Evolutionary conservation across 2,888 invertebrate species (phyloP), one percentile per base, ranked within the genome.

Genomic region (Lycia hirtaria): DNA sequence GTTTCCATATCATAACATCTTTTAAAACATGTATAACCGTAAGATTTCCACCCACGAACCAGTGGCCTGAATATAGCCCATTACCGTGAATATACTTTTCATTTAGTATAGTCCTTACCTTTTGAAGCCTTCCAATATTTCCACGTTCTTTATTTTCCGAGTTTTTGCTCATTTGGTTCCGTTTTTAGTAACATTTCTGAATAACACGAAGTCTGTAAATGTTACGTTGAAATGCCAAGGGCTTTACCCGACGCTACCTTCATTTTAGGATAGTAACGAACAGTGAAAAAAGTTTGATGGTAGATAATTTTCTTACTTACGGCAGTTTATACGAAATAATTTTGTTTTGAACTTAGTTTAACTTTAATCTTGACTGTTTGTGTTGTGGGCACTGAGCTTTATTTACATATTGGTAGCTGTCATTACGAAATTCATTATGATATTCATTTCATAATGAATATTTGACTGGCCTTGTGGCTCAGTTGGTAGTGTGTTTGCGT

Each of bases 221-320:
- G 65, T 64, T 70, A 69, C 61, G 59, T 60, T 52, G 52, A 78
- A 83, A 83, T 83, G 80, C 75, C 83, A 82, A 79, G 76, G 80
- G 65, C 68, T 73, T 68, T 56, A 57, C 60, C 56, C 65, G 62
- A 61, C 56, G 59, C 40, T 41, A 35, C 40, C 49, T 49, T 50
- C 50, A 64, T 62, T 64, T 62, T 41, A 58, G 38, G 49, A 51
- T 60, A 48, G n/a, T 33, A 33, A 47, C 37, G 58, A 60, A 61
- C 56, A 56, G 45, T 58, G 47, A 40, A 43, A n/a, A 51, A 45
- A 40, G 14, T 38, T 56, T 47, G 28, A 49, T 14, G 20, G 35
- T n/a, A 33, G 40, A 54, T 33, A 55, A 41, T 41, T 40, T 30
- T 15, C 4, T 14, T 6, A 2, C n/a, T 44, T 20, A 12, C 4